Evolutionary conservation across 2,888 invertebrate species (phyloP).

Genomic region (Archips xylosteana): DNA sequence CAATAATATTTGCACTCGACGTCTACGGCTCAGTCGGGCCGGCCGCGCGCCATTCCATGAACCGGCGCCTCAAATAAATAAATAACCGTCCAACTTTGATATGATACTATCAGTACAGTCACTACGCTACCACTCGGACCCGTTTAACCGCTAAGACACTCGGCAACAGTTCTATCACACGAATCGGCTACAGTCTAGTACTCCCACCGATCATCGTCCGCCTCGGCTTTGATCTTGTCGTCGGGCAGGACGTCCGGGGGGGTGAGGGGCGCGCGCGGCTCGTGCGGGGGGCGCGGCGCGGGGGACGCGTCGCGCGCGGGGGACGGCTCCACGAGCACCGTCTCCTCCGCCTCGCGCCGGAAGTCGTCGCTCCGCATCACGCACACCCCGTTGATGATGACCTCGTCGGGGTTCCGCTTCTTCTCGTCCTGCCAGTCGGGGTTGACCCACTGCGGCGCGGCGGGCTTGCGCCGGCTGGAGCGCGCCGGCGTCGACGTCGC

Average conservation of each 20-base stretch:
- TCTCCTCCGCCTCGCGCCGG: slow-evolving; percentile 87
- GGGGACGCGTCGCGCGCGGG: slow-evolving; percentile 85
- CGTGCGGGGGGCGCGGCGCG: slow-evolving; percentile 54
- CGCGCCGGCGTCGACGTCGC: slow-evolving; percentile 79
- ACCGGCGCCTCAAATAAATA: slow-evolving; percentile 55
- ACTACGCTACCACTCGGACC: slow-evolving; percentile 56
- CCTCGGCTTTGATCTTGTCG: slow-evolving; percentile 85
- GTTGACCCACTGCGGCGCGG: slow-evolving; percentile 99
- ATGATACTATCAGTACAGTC: slow-evolving; percentile 51
- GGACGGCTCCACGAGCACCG: slow-evolving; percentile 91
- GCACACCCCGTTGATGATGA: slow-evolving; percentile 97
- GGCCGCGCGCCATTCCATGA: slow-evolving; percentile 46
- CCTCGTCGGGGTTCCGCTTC: slow-evolving; percentile 88
- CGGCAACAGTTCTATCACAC: slow-evolving; percentile 42
- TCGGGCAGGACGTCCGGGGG: slow-evolving; percentile 70
- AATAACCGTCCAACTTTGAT: slow-evolving; percentile 54
- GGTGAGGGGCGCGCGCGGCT: slow-evolving; percentile 57
- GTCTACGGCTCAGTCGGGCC: slow-evolving; percentile 49
- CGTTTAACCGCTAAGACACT: slow-evolving; percentile 53
- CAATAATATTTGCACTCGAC: slow-evolving; percentile 66
- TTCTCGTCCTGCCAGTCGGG: slow-evolving; percentile 95
- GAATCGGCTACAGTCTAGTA: slow-evolving; percentile 64
- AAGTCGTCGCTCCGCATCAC: slow-evolving; percentile 95
- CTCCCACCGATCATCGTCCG: slow-evolving; percentile 88
- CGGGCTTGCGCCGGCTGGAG: slow-evolving; percentile 94